Percentiles rank a stretch among this genome's conserved stretches.
Evolutionary conservation across 1,140 invertebrate genomes (phyloP).

Genomic region (Drosophila insularis): DNA sequence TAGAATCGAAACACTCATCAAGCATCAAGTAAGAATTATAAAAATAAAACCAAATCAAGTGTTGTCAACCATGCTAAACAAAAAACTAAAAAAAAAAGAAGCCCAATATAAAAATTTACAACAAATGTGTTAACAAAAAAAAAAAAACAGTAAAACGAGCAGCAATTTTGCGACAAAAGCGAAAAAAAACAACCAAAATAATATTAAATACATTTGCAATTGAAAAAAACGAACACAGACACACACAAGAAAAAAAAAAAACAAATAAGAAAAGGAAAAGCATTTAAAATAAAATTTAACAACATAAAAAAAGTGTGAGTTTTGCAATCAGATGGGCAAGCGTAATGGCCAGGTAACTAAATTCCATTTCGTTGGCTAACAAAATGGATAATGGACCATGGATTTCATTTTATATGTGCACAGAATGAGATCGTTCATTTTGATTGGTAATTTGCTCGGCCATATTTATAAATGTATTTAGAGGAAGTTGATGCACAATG

Average conservation of each 20-base stretch:
- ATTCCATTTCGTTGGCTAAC: not conserved
- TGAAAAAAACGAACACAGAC: conserved; percentile 45
- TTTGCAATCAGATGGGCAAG: conserved; percentile 24
- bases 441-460: too few relatives aligned
- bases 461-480: too few relatives aligned
- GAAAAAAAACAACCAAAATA: conserved; percentile 57
- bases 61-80: conserved; percentile 44
- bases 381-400: not conserved
- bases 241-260: conserved; percentile 21
- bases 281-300: conserved; percentile 79
- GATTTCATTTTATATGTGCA: too few relatives aligned
- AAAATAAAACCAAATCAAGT: conserved; percentile 33
- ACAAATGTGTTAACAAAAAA: conserved; percentile 53
- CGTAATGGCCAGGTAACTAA: conserved; percentile 25
- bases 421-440: too few relatives aligned
- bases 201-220: conserved; percentile 81
- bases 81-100: not conserved
- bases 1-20: not conserved
- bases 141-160: conserved; percentile 21
- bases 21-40: not conserved
- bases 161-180: not conserved
- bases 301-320: conserved; percentile 47
- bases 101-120: conserved; percentile 44
- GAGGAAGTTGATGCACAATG: too few relatives aligned
- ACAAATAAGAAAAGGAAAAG: conserved; percentile 47